Evolutionary conservation across 64 coral and sea anemone species (phyloP), one percentile per base, ranked within the genome.

Genomic region (Montipora efflorescens): DNA sequence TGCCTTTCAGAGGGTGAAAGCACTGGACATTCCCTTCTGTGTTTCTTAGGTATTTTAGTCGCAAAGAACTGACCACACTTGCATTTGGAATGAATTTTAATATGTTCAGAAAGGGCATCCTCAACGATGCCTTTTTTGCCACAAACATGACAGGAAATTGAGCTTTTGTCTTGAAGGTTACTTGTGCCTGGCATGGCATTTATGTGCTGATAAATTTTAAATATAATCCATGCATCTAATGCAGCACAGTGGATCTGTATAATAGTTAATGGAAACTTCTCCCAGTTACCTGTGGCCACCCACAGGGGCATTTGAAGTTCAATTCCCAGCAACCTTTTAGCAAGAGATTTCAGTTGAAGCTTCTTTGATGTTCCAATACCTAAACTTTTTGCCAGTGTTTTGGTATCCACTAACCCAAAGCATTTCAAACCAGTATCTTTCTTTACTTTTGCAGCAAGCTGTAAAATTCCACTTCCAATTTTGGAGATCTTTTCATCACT

Each of bases 401-500:
- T 91, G 8, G 90, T 93, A 81, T 99, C 97, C 13, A 91, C 66
- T 7, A 84, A 81, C 55, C 97, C 94, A 13, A 91, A 55, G 80
- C 97, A 99, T 16, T 51, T 66, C 58, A 99, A 61, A 19, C 76
- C 67, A 49, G 84, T 89, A 52, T 99, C 97, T 45, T 68, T 82
- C 13, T 83, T 82, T 11, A 99, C 66, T 48, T 99, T 99, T 23
- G 78, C 59, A 18, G 80, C 92, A 99, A 96, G 94, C 15, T 77
- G 90, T 10, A 90, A 68, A 75, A 99, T 99, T 5, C 92, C 98
- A 94, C 98, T 96, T 67, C 98, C 98, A 84, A 99, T 92, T 79
- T 99, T 99, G 4, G 84, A 59, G 44, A 99, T 88, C 76, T n/a
- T 89, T 76, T 77, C 77, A 72, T 96, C 66, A 55, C 11, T 77